Evolutionary conservation across 2,888 invertebrate species (phyloP), one percentile per base, ranked within the genome.

Genomic region (Cremastinae sp.): DNA sequence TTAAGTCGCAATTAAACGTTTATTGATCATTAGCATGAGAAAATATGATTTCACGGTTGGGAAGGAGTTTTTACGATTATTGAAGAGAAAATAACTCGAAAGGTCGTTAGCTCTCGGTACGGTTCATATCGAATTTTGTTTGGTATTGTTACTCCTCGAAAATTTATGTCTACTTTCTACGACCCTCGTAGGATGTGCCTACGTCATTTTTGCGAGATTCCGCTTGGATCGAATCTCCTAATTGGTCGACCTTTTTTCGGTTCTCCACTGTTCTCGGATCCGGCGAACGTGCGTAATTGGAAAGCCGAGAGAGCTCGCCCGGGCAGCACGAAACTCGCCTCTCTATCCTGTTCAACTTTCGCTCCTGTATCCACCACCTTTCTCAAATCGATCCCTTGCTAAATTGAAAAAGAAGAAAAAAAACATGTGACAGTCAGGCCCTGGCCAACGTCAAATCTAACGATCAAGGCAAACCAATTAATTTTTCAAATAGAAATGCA

Each of bases 231-330:
- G 59, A 74, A 75, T 74, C 80, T 72, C 58, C 78, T 83, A 81
- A 84, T 84, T 84, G 82, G 80, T 74, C 70, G 74, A 69, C 71
- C 79, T 79, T 79, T 80, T 78, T 61, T 47, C 66, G 45, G 41
- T 18, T 16, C 51, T 38, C n/a, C 18, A 47, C 36, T 53, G 16
- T 64, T 41, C 14, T n/a, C 22, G 14, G 16, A n/a, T 34, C 12
- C 45, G 43, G 12, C 56, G 12, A 10, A 9, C 51, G 41, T 18
- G 49, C 58, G 71, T 84, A 84, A 84, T 82, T 84, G 83, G 79
- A 81, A 81, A 20, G 47, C 28, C 68, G 59, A 12, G 61, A 70
- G 70, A 74, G 70, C 43, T 62, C 20, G 34, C 38, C 10, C 43
- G 18, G 49, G 18, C 41, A 18, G 38, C 22, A 38, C 12, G 18